Conservation (phyloP, 2,888 invertebrate genomes). For the Orthosia gothica region DNA sequence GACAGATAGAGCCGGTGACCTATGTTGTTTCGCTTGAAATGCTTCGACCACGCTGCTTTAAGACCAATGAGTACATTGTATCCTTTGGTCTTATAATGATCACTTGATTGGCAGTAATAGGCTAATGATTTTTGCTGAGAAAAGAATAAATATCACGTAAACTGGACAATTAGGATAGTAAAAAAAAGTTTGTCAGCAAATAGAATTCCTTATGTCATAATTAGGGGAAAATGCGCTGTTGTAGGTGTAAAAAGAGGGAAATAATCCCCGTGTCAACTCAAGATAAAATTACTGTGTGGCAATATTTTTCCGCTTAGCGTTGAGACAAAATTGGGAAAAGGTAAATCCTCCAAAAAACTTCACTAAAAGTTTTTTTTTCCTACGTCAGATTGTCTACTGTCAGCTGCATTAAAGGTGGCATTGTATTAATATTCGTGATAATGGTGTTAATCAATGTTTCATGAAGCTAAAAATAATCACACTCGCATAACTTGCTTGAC, state of each 20-base stretch:
- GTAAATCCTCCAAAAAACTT: background rate
- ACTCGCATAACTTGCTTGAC: no score
- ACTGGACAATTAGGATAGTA: no score
- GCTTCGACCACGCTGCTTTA: conserved; percentile 42
- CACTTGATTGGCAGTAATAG: background rate
- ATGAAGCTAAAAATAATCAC: no score
- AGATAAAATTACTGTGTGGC: background rate
- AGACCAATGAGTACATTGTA: conserved; percentile 11
- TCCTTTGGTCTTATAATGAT: background rate
- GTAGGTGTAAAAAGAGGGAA: background rate
- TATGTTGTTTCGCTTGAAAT: conserved; percentile 54
- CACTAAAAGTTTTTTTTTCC: background rate
- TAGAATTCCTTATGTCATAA: background rate
- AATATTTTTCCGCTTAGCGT: conserved; percentile 8
- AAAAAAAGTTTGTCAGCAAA: background rate
- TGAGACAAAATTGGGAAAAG: conserved; percentile 5
- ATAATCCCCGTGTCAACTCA: background rate
- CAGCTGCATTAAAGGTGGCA: background rate
- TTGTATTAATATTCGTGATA: conserved; percentile 21
- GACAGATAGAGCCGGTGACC: conserved; percentile 60
- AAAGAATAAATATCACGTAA: background rate
- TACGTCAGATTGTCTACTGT: conserved; percentile 5
- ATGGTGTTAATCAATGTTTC: conserved; percentile 14
- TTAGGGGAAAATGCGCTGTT: background rate
- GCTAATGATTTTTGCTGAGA: background rate